These are phyloP conservation scores for Theocolax elegans DNA, from an alignment of 1,140 invertebrate genomes.

Conservation along the genomic window DNA sequence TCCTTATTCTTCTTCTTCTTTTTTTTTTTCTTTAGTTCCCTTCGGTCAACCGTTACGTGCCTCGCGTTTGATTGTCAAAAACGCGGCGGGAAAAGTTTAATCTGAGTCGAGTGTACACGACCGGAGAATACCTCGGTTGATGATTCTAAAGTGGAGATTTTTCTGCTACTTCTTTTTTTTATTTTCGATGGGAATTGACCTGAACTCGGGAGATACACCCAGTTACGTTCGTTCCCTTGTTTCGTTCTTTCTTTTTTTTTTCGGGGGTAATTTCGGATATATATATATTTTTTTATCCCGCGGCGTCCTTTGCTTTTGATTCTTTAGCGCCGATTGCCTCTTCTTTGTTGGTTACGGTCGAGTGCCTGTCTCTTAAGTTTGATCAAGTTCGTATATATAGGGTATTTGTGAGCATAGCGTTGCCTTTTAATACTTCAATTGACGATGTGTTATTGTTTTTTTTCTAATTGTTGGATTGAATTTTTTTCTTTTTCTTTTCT, in stretches of 20 bases:
- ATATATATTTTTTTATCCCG: background rate
- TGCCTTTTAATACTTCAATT: too few species aligned
- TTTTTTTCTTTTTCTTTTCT: too few species aligned
- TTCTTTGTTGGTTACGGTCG: slow-evolving; percentile 22
- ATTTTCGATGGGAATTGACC: slow-evolving; percentile 24
- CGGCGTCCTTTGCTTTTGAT: background rate
- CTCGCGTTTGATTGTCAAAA: slow-evolving; percentile 55
- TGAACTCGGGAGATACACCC: slow-evolving; percentile 3
- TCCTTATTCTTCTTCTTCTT: background rate
- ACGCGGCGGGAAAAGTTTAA: slow-evolving; percentile 53
- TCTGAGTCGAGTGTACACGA: slow-evolving; percentile 58
- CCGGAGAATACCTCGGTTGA: slow-evolving; percentile 58
- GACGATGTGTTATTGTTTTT: too few species aligned
- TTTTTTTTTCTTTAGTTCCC: too few species aligned
- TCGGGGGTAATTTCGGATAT: too few species aligned
- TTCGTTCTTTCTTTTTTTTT: background rate
- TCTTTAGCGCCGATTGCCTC: slow-evolving; percentile 27
- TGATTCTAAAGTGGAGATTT: slow-evolving; percentile 58
- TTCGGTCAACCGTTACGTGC: too few species aligned
- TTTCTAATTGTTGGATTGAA: too few species aligned
- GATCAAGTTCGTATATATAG: slow-evolving; percentile 6
- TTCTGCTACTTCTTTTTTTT: too few species aligned
- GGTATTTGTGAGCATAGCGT: too few species aligned
- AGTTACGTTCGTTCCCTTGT: background rate
- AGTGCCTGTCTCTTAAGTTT: slow-evolving; percentile 14